phyloP scores from a whole-genome alignment of 2,888 invertebrate species.

The Stomorhina lunata region DNA sequence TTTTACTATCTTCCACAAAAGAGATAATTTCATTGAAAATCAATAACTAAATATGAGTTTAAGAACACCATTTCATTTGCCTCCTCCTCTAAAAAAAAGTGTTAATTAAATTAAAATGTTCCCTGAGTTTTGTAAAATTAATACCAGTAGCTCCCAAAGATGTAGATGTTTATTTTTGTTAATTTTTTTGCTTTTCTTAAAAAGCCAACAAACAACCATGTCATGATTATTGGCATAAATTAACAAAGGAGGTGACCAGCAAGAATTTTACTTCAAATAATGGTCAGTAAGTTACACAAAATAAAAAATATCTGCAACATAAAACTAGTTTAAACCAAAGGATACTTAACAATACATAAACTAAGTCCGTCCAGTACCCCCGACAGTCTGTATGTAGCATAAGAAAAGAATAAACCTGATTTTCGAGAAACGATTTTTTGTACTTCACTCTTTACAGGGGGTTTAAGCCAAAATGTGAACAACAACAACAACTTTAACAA shows the following conservation, averaged over 20 bases:
- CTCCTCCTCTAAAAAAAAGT: too few relatives aligned
- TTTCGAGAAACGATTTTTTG: conserved; percentile 51
- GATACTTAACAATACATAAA: conserved; percentile 30
- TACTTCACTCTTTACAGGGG: neutral
- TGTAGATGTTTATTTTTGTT: neutral
- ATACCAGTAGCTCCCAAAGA: conserved; percentile 50
- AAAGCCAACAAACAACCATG: neutral
- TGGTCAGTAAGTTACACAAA: conserved; percentile 44
- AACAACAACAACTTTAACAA: too few relatives aligned
- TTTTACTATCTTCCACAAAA: too few relatives aligned
- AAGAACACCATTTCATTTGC: too few relatives aligned
- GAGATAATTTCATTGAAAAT: too few relatives aligned
- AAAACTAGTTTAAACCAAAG: conserved; percentile 63
- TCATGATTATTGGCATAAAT: conserved; percentile 38
- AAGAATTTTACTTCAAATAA: conserved; percentile 11
- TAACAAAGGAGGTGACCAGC: conserved; percentile 25
- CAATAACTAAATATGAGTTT: too few relatives aligned
- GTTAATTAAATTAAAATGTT: too few relatives aligned
- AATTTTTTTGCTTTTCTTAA: neutral
- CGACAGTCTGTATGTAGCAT: too few relatives aligned
- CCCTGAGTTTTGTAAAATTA: too few relatives aligned
- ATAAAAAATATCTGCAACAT: neutral
- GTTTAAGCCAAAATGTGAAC: conserved; percentile 34
- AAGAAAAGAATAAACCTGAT: conserved; percentile 55
- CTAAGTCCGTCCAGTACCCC: too few relatives aligned